phyloP scores from a whole-genome alignment of 2,888 invertebrate species.

The Philhelius pedissequus region DNA sequence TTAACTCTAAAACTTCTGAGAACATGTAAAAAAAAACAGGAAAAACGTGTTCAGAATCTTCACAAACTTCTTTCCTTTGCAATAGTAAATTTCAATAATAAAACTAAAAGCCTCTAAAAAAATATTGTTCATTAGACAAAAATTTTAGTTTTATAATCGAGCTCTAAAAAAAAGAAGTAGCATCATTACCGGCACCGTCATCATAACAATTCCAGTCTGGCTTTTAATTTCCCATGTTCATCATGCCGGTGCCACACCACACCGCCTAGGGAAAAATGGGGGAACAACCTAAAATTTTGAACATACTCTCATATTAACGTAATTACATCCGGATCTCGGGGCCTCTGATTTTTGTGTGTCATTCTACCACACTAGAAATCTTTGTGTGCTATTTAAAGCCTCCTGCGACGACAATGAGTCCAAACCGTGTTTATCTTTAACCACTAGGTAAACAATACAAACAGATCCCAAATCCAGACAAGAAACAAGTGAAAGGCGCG shows the following conservation, averaged over 20 bases:
- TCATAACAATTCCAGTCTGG: conserved; percentile 29
- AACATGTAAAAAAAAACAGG: no score
- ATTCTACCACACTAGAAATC: conserved; percentile 26
- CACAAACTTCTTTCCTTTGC: no score
- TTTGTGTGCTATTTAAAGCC: conserved; percentile 32
- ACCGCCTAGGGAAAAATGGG: not conserved
- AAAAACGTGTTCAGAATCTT: no score
- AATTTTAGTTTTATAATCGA: conserved; percentile 20
- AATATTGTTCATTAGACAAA: not conserved
- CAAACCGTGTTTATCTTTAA: conserved; percentile 11
- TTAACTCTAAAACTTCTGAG: no score
- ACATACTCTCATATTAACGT: conserved; percentile 40
- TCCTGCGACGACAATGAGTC: not conserved
- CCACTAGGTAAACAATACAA: conserved; percentile 38
- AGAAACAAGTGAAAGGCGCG: conserved; percentile 35
- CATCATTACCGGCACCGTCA: not conserved
- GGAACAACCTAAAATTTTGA: conserved; percentile 10
- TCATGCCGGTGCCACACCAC: no score
- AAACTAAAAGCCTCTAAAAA: not conserved
- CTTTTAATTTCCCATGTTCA: conserved; percentile 5
- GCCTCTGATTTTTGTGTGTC: not conserved
- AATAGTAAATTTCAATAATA: not conserved
- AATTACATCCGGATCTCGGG: conserved; percentile 56
- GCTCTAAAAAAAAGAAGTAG: not conserved
- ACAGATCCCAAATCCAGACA: not conserved